These are phyloP conservation scores for Mamestra configurata DNA, from an alignment of 1,140 invertebrate genomes.

Conservation along the genomic window DNA sequence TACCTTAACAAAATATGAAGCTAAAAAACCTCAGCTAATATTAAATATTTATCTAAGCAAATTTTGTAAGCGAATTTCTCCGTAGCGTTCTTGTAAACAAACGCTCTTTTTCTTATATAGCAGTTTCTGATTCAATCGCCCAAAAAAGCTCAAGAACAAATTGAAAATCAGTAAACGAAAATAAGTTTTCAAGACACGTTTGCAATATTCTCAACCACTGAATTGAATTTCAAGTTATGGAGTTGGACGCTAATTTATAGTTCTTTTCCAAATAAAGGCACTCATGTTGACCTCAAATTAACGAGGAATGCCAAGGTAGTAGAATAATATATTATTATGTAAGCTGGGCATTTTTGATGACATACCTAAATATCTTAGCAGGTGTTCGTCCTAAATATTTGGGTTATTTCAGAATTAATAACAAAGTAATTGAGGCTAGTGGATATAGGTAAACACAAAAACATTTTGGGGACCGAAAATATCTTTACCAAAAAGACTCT, in stretches of 20 bases:
- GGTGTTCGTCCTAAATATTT: background rate
- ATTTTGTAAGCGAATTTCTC: background rate
- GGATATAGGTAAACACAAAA: too few relatives aligned
- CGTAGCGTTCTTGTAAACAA: conserved; percentile 7
- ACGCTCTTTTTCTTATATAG: conserved; percentile 6
- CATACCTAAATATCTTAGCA: background rate
- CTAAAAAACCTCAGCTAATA: background rate
- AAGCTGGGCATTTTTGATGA: too few relatives aligned
- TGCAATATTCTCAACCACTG: conserved; percentile 44
- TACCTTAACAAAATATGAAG: conserved; percentile 12
- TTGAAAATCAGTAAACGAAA: conserved; percentile 53
- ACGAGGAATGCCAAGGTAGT: too few relatives aligned
- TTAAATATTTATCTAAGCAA: background rate
- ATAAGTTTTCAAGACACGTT: conserved; percentile 54
- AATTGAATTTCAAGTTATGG: conserved; percentile 45
- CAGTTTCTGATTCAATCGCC: conserved; percentile 45
- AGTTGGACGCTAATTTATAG: background rate
- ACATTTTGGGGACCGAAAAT: too few relatives aligned
- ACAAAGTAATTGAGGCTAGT: too few relatives aligned
- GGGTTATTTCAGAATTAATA: background rate
- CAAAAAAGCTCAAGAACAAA: conserved; percentile 47
- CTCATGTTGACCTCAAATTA: too few relatives aligned
- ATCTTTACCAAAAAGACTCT: too few relatives aligned
- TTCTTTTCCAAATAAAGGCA: too few relatives aligned
- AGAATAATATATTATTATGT: too few relatives aligned